Conservation (phyloP, 2,888 invertebrate genomes). For the Tachina grossa region DNA sequence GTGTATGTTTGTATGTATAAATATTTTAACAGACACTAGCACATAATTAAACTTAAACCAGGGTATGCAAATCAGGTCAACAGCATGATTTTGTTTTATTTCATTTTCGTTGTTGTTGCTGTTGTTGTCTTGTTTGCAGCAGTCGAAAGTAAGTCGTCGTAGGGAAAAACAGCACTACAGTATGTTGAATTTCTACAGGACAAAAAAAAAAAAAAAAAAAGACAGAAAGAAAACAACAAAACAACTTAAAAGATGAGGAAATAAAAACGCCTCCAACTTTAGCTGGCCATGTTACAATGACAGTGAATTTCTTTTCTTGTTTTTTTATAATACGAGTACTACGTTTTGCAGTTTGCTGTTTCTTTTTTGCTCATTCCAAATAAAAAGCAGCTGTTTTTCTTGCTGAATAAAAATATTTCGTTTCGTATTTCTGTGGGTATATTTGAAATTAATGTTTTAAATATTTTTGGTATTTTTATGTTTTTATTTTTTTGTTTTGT, state of each 20-base stretch:
- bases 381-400: background rate
- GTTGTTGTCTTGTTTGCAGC: slow-evolving; percentile 35
- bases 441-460: slow-evolving; percentile 53
- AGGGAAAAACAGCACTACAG: slow-evolving; percentile 13
- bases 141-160: slow-evolving; percentile 21
- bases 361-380: background rate
- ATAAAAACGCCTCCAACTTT: slow-evolving; percentile 66
- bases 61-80: slow-evolving; percentile 69
- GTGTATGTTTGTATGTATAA: background rate
- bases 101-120: slow-evolving; percentile 17
- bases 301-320: slow-evolving; percentile 62
- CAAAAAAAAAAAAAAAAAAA: slow-evolving; percentile 2
- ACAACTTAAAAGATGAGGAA: slow-evolving; percentile 19
- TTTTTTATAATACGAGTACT: background rate
- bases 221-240: background rate
- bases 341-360: background rate
- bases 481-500: background rate
- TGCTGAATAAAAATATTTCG: slow-evolving; percentile 24
- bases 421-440: slow-evolving; percentile 26
- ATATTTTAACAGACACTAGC: background rate
- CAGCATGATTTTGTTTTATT: slow-evolving; percentile 41
- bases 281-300: slow-evolving; percentile 65
- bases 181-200: background rate
- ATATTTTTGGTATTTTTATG: slow-evolving; percentile 26
- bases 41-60: slow-evolving; percentile 39